A percentile compares a stretch with the other conserved stretches of the same genome.
Evolutionary conservation across 2,888 invertebrate species (phyloP).

Genomic region (Marronus borbonicus): DNA sequence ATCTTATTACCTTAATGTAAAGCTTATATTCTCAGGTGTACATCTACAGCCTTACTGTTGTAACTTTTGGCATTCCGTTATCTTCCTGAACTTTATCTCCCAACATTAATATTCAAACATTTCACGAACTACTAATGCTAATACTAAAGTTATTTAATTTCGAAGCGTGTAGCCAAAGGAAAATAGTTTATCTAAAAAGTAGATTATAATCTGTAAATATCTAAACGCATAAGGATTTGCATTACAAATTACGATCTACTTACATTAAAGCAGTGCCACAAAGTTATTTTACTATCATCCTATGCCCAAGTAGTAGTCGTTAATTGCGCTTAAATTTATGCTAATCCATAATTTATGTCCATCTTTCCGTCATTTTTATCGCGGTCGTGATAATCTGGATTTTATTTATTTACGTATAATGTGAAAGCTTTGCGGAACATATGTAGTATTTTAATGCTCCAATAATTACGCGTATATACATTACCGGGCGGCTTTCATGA

Average conservation of each 20-base stretch:
- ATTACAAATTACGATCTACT: slow-evolving; percentile 30
- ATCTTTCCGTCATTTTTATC: slow-evolving; percentile 28
- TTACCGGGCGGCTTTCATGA: neutral
- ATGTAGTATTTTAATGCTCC: slow-evolving; percentile 36
- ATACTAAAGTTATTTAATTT: neutral
- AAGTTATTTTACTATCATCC: slow-evolving; percentile 17
- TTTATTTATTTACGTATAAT: slow-evolving; percentile 25
- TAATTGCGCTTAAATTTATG: slow-evolving; percentile 38
- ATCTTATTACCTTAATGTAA: too few species aligned
- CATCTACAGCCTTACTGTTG: too few species aligned
- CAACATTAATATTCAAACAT: neutral
- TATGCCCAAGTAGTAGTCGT: slow-evolving; percentile 7
- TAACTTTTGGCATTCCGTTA: too few species aligned
- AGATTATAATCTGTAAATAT: slow-evolving; percentile 24
- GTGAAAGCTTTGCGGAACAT: slow-evolving; percentile 23
- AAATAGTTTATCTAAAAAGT: slow-evolving; percentile 8
- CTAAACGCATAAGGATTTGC: slow-evolving; percentile 21
- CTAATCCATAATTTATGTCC: slow-evolving; percentile 40
- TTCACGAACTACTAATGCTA: neutral
- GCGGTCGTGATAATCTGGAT: neutral
- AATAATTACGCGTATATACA: slow-evolving; percentile 11
- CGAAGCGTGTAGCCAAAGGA: neutral
- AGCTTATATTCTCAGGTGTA: too few species aligned
- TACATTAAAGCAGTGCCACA: slow-evolving; percentile 26
- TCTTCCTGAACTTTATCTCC: too few species aligned